Evolutionary conservation across 2,113 vertebrate species (phyloP), one percentile per base, ranked within the genome.

Genomic region (Fulica atra): DNA sequence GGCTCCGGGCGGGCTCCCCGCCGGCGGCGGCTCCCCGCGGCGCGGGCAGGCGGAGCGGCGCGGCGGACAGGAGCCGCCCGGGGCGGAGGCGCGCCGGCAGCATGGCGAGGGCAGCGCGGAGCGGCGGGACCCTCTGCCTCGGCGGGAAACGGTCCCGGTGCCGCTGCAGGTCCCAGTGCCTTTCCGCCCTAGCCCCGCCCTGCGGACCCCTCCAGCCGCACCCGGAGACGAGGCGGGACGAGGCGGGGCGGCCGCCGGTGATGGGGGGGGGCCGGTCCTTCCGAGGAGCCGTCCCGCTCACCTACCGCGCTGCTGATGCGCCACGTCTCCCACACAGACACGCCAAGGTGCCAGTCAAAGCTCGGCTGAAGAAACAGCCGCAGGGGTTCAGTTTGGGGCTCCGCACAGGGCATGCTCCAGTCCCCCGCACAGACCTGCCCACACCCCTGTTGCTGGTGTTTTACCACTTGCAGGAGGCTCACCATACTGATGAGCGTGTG

Each of bases 291-390:
- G 2, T 35, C 38, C 19, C 3, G 48, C 17, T 33, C 66, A 0
- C 20, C 40, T 7, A 4, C 1, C 0, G 7, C 44, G 0, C 38
- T 9, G 0, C 38, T 9, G 23, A 1, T 0, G 21, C 2, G 9
- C 26, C 16, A 9, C 35, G 10, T 0, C 9, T 20, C 25, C 1
- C 1, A 15, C 7, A 4, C 2, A 6, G 8, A 3, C 20, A 20
- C 11, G 5, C 16, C 36, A 3, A 5, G 6, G 8, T 7, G 7
- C 8, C 1, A 20, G 35, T 15, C 26, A 25, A 76, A 74, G 28
- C 20, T 19, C 19, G 2, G 16, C 17, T 23, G 3, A 13, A 65
- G 40, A 10, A 73, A 11, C 33, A 24, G 12, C 16, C 4, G 5
- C 3, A 1, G 31, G 2, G 19, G 24, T 44, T 79, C 73, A 17